phyloP scores from a whole-genome alignment of 2,888 invertebrate species.

The Meta bourneti region DNA sequence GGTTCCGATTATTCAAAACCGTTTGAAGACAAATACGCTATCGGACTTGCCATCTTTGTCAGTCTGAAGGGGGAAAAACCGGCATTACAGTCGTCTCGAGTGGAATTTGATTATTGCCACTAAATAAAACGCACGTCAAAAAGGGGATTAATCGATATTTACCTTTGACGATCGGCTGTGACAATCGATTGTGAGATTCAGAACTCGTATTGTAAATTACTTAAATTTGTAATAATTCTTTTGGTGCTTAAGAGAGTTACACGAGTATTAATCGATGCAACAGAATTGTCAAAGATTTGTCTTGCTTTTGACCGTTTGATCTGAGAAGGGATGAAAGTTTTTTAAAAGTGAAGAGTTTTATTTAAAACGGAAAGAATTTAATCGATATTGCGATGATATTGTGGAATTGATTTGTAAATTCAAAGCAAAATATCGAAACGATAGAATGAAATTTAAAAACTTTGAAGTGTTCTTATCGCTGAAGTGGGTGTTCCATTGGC shows the following conservation, averaged over 20 bases:
- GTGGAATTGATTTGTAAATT: not conserved
- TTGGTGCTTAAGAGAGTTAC: not conserved
- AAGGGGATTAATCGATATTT: conserved; percentile 48
- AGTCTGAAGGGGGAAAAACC: conserved; percentile 41
- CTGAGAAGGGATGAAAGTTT: not conserved
- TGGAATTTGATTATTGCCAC: conserved; percentile 35
- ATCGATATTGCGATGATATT: not conserved
- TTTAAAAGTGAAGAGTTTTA: not conserved
- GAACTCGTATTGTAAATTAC: not conserved
- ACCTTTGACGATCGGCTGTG: conserved; percentile 27
- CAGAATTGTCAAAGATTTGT: not conserved
- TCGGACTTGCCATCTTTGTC: conserved; percentile 45
- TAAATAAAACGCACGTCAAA: conserved; percentile 35
- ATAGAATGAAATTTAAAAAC: not conserved
- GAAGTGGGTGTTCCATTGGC: too few species aligned
- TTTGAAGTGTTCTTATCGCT: too few species aligned
- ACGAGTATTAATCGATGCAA: not conserved
- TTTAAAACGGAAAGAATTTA: not conserved
- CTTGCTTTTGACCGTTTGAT: not conserved
- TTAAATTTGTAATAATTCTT: not conserved
- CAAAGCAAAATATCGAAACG: not conserved
- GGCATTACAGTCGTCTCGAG: conserved; percentile 55
- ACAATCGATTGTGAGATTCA: conserved; percentile 39
- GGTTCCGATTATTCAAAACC: conserved; percentile 61
- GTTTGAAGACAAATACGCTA: conserved; percentile 63